Evolutionary conservation across 2,888 invertebrate genomes (phyloP).

Genomic region (Anarsia innoxiella): DNA sequence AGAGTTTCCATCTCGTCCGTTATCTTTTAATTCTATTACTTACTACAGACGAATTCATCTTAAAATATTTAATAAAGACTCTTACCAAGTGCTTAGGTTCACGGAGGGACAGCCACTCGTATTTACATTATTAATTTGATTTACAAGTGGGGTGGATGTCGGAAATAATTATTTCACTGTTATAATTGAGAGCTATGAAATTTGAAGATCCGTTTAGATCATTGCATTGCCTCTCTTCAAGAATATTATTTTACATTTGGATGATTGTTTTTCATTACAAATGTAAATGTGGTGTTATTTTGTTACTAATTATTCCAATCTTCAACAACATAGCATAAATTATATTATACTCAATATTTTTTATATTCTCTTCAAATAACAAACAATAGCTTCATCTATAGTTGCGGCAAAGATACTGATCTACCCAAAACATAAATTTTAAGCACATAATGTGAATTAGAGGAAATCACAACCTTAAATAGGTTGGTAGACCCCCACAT

Average conservation of each 20-base stretch:
- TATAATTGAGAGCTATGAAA: constrained; percentile 70
- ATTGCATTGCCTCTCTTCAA: constrained; percentile 23
- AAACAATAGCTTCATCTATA: too few relatives aligned
- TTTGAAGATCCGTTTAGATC: constrained; percentile 58
- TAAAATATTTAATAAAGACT: constrained; percentile 37
- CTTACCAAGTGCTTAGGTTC: constrained; percentile 24
- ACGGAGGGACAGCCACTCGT: constrained; percentile 44
- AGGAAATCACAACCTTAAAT: constrained; percentile 35
- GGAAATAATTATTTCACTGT: constrained; percentile 63
- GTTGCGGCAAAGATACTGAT: too few relatives aligned
- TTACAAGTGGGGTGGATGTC: constrained; percentile 63
- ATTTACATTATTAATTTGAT: constrained; percentile 67
- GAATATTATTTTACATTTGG: constrained; percentile 1
- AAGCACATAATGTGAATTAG: too few relatives aligned
- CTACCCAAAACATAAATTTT: too few relatives aligned
- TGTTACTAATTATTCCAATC: too few relatives aligned
- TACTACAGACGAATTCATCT: constrained; percentile 21
- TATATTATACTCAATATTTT: too few relatives aligned
- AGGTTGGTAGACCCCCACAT: constrained; percentile 65
- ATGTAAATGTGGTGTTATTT: too few relatives aligned
- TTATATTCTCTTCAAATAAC: too few relatives aligned
- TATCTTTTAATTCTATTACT: constrained; percentile 11
- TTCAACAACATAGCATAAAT: too few relatives aligned
- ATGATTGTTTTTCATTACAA: too few relatives aligned
- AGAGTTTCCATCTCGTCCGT: constrained; percentile 1